Evolutionary conservation across 2,113 vertebrate species (phyloP).

Genomic region (Crotophaga sulcirostris): DNA sequence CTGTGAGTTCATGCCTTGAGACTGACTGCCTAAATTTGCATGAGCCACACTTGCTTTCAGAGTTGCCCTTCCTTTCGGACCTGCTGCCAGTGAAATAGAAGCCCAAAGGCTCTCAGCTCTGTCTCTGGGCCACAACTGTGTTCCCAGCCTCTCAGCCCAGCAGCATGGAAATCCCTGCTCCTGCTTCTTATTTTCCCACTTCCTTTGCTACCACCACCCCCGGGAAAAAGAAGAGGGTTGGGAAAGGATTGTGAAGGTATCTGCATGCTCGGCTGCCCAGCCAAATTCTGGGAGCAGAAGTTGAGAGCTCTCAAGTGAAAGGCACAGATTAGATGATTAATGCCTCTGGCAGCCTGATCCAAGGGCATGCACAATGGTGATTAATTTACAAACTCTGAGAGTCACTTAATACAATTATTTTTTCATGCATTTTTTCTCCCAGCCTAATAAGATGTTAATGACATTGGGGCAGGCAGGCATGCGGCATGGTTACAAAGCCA

Average conservation of each 20-base stretch:
- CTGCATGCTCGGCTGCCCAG: not conserved
- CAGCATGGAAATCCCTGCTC: not conserved
- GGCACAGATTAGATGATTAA: slow-evolving; percentile 70
- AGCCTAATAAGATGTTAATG: slow-evolving; percentile 64
- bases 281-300: slow-evolving; percentile 22
- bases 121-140: not conserved
- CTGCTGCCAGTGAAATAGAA: not conserved
- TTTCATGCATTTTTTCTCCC: slow-evolving; percentile 62
- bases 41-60: not conserved
- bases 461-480: slow-evolving; percentile 15
- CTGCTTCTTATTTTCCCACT: not conserved
- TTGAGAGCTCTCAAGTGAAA: slow-evolving; percentile 48
- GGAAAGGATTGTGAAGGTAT: not conserved
- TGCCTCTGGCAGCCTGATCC: slow-evolving; percentile 60
- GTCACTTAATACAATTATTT: slow-evolving; percentile 72
- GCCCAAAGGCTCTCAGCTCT: not conserved
- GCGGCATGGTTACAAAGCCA: not conserved
- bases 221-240: not conserved
- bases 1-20: accelerated
- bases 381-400: slow-evolving; percentile 69
- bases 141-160: not conserved
- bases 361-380: slow-evolving; percentile 67
- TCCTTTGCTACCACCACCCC: not conserved
- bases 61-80: not conserved
- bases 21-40: not conserved